These are phyloP conservation scores for Carcinoscorpius rotundicauda DNA, from an alignment of 1,140 invertebrate species.

Conservation along the genomic window DNA sequence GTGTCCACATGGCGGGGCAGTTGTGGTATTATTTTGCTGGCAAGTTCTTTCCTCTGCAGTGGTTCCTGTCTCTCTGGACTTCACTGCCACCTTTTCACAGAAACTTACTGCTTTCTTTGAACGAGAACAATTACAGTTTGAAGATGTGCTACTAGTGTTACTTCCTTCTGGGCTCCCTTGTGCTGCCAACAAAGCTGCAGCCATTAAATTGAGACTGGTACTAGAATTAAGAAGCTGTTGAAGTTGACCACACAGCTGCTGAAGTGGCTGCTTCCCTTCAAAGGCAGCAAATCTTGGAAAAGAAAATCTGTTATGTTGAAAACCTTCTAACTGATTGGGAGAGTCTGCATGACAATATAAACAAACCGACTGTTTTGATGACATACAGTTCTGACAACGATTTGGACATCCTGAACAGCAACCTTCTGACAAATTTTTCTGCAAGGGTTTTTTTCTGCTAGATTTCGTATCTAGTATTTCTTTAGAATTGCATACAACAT, in stretches of 20 bases:
- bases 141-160: constrained; percentile 1
- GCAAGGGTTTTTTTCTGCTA: neutral
- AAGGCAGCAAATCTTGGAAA: neutral
- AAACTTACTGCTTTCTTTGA: constrained; percentile 22
- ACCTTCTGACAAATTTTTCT: neutral
- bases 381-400: neutral
- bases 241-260: neutral
- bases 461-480: too few species aligned
- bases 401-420: neutral
- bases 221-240: neutral
- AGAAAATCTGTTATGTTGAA: neutral
- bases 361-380: neutral
- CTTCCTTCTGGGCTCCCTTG: neutral
- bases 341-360: neutral
- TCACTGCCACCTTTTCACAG: constrained; percentile 11
- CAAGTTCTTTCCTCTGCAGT: too few species aligned
- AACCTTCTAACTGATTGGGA: neutral
- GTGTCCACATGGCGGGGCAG: too few species aligned
- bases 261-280: neutral
- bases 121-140: constrained; percentile 14
- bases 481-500: neutral
- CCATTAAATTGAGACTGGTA: constrained; percentile 1
- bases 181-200: neutral
- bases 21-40: too few species aligned
- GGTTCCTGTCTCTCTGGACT: too few species aligned